These are phyloP conservation scores for Peromyscus attwateri DNA, from an alignment of 2,797 vertebrate species.

Conservation along the genomic window DNA sequence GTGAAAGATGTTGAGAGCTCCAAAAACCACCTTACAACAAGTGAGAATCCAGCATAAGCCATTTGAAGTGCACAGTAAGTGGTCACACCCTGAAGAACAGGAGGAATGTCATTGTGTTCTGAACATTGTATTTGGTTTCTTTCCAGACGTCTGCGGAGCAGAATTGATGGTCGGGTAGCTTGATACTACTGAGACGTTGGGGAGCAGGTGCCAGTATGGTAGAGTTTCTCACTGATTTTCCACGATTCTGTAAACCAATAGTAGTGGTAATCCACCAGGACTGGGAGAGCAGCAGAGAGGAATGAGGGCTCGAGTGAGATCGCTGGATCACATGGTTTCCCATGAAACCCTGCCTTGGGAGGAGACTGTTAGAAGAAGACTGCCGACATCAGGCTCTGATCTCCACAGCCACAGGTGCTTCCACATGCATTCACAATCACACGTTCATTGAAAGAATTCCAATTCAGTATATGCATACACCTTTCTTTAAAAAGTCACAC, in stretches of 20 bases:
- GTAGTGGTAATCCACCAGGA: not conserved
- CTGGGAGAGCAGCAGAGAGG: not conserved
- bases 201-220: not conserved
- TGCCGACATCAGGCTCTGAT: not conserved
- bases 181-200: not conserved
- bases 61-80: not conserved
- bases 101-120: not conserved
- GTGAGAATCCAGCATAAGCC: not conserved
- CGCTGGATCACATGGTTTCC: no score
- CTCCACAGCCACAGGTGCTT: not conserved
- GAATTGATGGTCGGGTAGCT: not conserved
- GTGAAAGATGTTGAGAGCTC: constrained; percentile 38
- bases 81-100: constrained; percentile 17
- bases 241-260: not conserved
- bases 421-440: not conserved
- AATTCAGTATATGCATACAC: not conserved
- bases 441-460: not conserved
- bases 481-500: not conserved
- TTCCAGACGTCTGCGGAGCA: not conserved
- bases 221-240: constrained; percentile 13
- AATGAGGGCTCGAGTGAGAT: not conserved
- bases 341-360: not conserved
- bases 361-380: not conserved
- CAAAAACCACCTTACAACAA: constrained; percentile 8
- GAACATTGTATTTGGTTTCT: constrained; percentile 16